Conservation (phyloP, 2,113 vertebrate genomes). For the Burhinus bistriatus region DNA sequence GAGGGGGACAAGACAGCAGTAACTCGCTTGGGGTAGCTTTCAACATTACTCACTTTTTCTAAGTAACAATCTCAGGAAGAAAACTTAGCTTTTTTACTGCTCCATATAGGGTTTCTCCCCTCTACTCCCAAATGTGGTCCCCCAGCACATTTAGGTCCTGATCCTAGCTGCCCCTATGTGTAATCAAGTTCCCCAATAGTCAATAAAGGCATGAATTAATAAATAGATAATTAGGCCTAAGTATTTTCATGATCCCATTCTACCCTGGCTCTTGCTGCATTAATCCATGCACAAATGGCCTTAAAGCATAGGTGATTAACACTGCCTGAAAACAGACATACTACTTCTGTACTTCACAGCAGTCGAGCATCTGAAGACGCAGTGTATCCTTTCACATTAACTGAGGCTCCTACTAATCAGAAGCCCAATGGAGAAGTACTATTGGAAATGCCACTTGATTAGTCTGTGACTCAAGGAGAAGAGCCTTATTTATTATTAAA, state of each 20-base stretch:
- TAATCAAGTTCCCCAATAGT: neutral
- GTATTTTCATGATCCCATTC: neutral
- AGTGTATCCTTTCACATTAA: neutral
- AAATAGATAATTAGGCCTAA: neutral
- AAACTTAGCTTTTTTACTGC: neutral
- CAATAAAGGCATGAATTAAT: neutral
- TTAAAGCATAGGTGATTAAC: conserved; percentile 8
- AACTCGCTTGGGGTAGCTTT: neutral
- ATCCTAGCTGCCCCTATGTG: neutral
- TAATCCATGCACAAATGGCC: neutral
- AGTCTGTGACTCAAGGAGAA: conserved; percentile 11
- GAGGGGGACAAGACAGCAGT: neutral
- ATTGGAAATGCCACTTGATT: conserved; percentile 36
- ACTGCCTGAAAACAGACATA: neutral
- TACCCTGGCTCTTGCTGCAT: neutral
- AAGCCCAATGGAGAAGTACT: neutral
- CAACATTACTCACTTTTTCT: neutral
- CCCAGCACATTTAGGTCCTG: neutral
- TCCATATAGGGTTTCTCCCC: neutral
- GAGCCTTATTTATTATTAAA: conserved; percentile 45
- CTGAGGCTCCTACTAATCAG: neutral
- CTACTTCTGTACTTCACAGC: neutral
- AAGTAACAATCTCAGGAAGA: neutral
- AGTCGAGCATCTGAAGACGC: neutral
- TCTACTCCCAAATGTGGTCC: neutral